Percentiles rank a stretch among this genome's conserved stretches.
These are phyloP conservation scores for Drosophila mimica DNA, from an alignment of 2,888 invertebrate species.

Conservation along the genomic window DNA sequence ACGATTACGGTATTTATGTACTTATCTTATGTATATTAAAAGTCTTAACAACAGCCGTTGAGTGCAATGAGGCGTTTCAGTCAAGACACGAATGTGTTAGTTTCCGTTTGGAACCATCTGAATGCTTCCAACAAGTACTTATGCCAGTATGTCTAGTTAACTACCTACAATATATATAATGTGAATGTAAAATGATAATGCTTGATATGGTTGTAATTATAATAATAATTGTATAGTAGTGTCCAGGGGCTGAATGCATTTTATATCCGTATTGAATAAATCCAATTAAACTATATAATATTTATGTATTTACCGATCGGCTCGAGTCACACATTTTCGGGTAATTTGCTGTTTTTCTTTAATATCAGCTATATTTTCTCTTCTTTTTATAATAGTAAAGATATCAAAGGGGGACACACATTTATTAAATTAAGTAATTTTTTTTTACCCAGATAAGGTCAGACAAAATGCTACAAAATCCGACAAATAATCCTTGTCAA, in stretches of 20 bases:
- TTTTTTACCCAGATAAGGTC: not conserved
- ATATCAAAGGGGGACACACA: not conserved
- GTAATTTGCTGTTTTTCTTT: not conserved
- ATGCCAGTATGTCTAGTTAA: slow-evolving; percentile 23
- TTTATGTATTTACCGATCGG: not conserved
- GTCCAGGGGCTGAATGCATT: slow-evolving; percentile 19
- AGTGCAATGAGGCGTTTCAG: slow-evolving; percentile 30
- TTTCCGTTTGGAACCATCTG: not conserved
- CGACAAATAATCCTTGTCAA: not conserved
- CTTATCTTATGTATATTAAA: slow-evolving; percentile 17
- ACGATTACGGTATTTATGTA: slow-evolving; percentile 15
- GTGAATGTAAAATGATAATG: not conserved
- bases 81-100: not conserved
- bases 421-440: not conserved
- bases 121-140: slow-evolving; percentile 25
- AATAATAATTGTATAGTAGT: not conserved
- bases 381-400: not conserved
- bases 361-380: not conserved
- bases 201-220: slow-evolving; percentile 7
- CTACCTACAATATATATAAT: not conserved
- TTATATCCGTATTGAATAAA: slow-evolving; percentile 1
- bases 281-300: slow-evolving; percentile 1
- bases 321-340: slow-evolving; percentile 10
- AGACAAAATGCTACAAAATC: not conserved
- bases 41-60: slow-evolving; percentile 16